These are phyloP conservation scores for Busseola fusca DNA, from an alignment of 2,888 invertebrate genomes.

Conservation along the genomic window DNA sequence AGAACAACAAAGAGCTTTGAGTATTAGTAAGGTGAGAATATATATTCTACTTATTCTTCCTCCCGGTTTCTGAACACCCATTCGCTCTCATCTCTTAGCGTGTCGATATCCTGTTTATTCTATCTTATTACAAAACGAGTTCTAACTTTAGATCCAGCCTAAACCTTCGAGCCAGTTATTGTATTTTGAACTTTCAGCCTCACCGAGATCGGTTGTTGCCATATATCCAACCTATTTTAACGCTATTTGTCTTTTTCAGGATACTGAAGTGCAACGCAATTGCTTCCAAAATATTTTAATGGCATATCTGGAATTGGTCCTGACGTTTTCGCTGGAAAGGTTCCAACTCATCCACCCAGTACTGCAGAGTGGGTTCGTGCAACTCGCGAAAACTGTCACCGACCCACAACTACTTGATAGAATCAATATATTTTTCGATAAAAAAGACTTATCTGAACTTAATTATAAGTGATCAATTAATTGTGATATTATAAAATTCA, in stretches of 20 bases:
- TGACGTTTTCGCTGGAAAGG: constrained; percentile 90
- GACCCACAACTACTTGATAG: constrained; percentile 86
- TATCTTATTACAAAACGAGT: neutral
- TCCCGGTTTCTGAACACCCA: neutral
- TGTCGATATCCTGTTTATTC: no score
- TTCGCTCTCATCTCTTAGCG: no score
- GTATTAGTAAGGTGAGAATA: constrained; percentile 93
- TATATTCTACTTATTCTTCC: neutral
- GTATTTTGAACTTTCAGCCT: no score
- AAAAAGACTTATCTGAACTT: constrained; percentile 84
- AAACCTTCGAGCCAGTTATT: no score
- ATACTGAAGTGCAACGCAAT: constrained; percentile 95
- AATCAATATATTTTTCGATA: constrained; percentile 88
- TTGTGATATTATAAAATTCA: constrained; percentile 77
- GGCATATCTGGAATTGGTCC: constrained; percentile 94
- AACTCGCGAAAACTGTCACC: constrained; percentile 84
- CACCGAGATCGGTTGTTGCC: no score
- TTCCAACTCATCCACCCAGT: constrained; percentile 87
- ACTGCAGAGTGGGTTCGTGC: constrained; percentile 81
- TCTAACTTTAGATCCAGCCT: no score
- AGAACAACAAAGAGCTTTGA: constrained; percentile 94
- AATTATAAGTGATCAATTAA: constrained; percentile 82
- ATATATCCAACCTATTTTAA: no score
- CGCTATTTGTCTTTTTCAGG: constrained; percentile 84
- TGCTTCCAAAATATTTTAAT: constrained; percentile 96